phyloP scores from a whole-genome alignment of 2,113 vertebrate genomes.

The Pycnonotus jocosus region DNA sequence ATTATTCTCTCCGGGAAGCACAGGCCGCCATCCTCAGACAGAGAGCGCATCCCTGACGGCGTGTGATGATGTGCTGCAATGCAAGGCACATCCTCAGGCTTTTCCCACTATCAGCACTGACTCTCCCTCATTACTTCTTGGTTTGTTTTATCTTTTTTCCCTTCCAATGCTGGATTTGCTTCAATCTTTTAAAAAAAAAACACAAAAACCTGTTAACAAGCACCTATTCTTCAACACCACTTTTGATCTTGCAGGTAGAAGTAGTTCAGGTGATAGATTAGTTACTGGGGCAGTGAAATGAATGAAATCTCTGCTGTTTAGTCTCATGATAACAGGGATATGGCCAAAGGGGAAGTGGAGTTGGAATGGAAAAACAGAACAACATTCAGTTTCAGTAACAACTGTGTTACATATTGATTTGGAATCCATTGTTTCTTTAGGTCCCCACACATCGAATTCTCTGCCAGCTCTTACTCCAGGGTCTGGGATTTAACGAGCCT shows the following conservation, averaged over 20 bases:
- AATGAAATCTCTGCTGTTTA: conserved; percentile 8
- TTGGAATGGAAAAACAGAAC: neutral
- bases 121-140: neutral
- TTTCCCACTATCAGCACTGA: neutral
- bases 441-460: neutral
- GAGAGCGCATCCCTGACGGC: rapidly evolving
- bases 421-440: conserved; percentile 1
- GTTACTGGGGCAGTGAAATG: neutral
- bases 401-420: conserved; percentile 15
- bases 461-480: neutral
- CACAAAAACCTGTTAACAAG: neutral
- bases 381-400: neutral
- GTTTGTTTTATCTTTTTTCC: neutral
- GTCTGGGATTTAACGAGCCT: neutral
- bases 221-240: neutral
- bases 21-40: rapidly evolving
- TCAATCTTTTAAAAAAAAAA: too few species aligned
- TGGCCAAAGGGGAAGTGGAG: neutral
- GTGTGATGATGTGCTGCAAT: rapidly evolving
- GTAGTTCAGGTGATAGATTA: neutral
- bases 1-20: neutral
- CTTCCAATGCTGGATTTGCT: neutral
- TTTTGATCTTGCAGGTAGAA: neutral
- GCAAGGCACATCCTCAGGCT: neutral
- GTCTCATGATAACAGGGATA: neutral